Conservation (phyloP, 2,113 vertebrate species). For the Lagopus muta region DNA sequence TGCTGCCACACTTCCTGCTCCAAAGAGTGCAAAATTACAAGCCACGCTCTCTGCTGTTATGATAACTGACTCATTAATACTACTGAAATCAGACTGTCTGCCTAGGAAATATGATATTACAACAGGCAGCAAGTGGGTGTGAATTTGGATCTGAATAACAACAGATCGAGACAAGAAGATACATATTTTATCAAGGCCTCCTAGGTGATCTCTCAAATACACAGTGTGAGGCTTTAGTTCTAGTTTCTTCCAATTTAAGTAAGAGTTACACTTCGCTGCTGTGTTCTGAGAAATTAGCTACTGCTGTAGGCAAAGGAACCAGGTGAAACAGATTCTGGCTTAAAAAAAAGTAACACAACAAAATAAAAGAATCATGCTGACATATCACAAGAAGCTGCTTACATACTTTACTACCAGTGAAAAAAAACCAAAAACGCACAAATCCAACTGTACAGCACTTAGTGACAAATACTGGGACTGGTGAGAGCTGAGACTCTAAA, state of each 20-base stretch:
- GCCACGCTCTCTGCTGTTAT: not conserved
- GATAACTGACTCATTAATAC: not conserved
- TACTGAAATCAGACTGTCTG: not conserved
- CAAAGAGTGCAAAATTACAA: not conserved
- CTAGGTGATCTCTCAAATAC: not conserved
- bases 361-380: not conserved
- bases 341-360: not conserved
- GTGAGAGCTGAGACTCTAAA: not conserved
- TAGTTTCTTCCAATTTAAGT: slow-evolving; percentile 36
- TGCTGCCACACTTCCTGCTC: not conserved
- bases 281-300: slow-evolving; percentile 26
- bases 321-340: slow-evolving; percentile 1
- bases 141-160: not conserved
- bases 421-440: not conserved
- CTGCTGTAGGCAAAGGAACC: slow-evolving; percentile 35
- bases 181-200: slow-evolving; percentile 4
- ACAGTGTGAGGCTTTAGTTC: not conserved
- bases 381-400: not conserved
- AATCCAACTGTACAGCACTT: not conserved
- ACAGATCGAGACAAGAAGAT: slow-evolving; percentile 19
- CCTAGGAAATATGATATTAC: not conserved
- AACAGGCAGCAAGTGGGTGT: not conserved
- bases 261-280: slow-evolving; percentile 41
- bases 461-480: not conserved
- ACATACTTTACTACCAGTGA: not conserved